Percentiles rank a stretch among this genome's conserved stretches.
phyloP scores from a whole-genome alignment of 2,888 invertebrate genomes.

The Melieria picta region DNA sequence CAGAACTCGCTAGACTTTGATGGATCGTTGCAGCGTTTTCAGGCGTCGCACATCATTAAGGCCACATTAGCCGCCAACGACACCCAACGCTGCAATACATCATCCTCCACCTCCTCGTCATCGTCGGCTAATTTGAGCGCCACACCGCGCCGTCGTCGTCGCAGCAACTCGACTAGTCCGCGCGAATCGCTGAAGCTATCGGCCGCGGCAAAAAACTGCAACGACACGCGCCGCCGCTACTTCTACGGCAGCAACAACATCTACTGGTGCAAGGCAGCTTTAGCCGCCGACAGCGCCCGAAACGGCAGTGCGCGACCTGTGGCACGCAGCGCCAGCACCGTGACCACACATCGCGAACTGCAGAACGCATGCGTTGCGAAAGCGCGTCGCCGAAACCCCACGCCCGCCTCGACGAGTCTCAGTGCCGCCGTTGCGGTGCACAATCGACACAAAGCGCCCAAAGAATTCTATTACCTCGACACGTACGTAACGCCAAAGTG shows the following conservation, averaged over 20 bases:
- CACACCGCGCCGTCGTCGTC: slow-evolving; percentile 7
- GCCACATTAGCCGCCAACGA: slow-evolving; percentile 17
- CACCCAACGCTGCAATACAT: slow-evolving; percentile 34
- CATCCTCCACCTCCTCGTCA: slow-evolving; percentile 36
- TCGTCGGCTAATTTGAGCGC: slow-evolving; percentile 44
- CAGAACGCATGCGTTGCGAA: slow-evolving; percentile 25
- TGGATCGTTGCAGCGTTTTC: slow-evolving; percentile 13
- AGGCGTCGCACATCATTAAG: slow-evolving; percentile 18
- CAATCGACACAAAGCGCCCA: slow-evolving; percentile 8
- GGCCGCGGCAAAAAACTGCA: slow-evolving; percentile 34
- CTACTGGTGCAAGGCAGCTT: slow-evolving; percentile 57
- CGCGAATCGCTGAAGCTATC: slow-evolving; percentile 32
- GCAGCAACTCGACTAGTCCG: slow-evolving; percentile 24
- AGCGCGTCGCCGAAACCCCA: slow-evolving; percentile 20
- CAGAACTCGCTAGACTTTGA: slow-evolving; percentile 16
- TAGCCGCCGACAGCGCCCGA: slow-evolving; percentile 1
- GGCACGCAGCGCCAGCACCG: slow-evolving; percentile 54
- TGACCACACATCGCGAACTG: slow-evolving; percentile 49
- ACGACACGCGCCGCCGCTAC: slow-evolving; percentile 48
- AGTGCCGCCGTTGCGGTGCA: not conserved
- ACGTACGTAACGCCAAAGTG: no score
- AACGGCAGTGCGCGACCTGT: slow-evolving; percentile 32
- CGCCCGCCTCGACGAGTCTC: not conserved
- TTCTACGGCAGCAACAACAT: slow-evolving; percentile 59
- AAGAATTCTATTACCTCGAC: slow-evolving; percentile 23